Percentiles rank a stretch among this genome's conserved stretches.
phyloP scores from a whole-genome alignment of 2,113 vertebrate genomes.

The Tachysurus fulvidraco region DNA sequence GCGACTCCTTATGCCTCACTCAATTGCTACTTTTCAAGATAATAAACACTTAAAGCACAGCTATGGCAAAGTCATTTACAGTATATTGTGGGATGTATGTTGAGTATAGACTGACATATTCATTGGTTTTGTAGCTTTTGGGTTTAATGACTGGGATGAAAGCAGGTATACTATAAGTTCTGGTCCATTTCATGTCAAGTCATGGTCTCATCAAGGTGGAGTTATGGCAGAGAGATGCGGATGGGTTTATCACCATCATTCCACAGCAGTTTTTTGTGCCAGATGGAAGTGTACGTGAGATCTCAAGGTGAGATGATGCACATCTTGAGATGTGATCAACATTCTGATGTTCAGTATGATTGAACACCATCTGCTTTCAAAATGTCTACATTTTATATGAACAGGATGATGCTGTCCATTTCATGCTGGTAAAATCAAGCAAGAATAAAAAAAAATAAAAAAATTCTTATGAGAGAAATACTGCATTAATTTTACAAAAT shows the following conservation, averaged over 20 bases:
- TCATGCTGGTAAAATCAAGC: not conserved
- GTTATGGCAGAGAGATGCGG: not conserved
- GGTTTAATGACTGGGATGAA: not conserved
- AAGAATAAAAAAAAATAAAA: not conserved
- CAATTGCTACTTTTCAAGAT: not conserved
- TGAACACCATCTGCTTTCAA: not conserved
- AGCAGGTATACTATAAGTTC: not conserved
- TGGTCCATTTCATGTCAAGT: not conserved
- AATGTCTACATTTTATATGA: not conserved
- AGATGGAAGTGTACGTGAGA: not conserved
- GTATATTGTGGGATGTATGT: too few species aligned
- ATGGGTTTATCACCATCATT: not conserved
- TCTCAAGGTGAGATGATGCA: not conserved
- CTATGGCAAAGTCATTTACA: not conserved
- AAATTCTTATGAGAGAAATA: not conserved
- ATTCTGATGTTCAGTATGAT: not conserved
- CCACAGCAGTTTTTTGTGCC: not conserved
- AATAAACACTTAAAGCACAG: not conserved
- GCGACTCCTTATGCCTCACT: not conserved
- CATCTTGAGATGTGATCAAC: slow-evolving; percentile 8
- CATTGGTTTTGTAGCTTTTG: not conserved
- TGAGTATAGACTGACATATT: too few species aligned
- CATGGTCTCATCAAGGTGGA: not conserved
- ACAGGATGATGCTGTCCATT: not conserved
- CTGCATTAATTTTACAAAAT: not conserved